Base-by-base conservation (phyloP, 2,888 invertebrate genomes). In the Tiphia femorata region DNA sequence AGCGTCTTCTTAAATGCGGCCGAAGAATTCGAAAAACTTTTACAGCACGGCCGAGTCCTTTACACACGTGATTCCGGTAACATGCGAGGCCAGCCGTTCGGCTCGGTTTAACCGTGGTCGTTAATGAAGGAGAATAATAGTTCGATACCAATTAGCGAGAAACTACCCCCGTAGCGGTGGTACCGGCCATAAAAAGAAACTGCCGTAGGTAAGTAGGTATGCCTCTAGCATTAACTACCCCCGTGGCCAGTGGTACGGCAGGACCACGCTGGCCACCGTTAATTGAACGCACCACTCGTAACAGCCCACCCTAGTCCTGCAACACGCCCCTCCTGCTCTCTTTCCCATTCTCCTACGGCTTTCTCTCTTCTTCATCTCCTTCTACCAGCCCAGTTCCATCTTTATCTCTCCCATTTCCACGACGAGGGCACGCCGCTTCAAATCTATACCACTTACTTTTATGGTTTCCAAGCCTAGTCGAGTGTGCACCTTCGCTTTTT, bases 391-490 rank as follows among this genome's bases (percentile, higher is more conserved):
- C 49, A 17, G 21, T 38, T 25, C 33, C 48, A 12, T 25, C 44
- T 14, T 23, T 38, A 23, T 38, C 42, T 27, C 25, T 12, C 25
- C 25, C 23, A 42, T 44, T 49, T n/a, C n/a, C 37, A 20, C 51
- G 44, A 33, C 64, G 56, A 44, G 62, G 47, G 58, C 55, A 57
- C 59, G 49, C 67, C 70, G 64, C 72, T 75, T 72, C 72, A 79
- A 82, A 82, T 82, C 81, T 78, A 82, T 82, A 81, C 82, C 80
- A 82, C 81, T 83, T 82, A 80, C 80, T 81, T 82, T 82, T 82
- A 82, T 77, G 73, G 80, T 76, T 76, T 72, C 75, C 66, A 68
- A 72, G 76, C 73, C 77, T 74, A 76, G 76, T 78, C 73, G 76
- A 70, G 70, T 76, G 73, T 73, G 66, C 67, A 69, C 70, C 44